A percentile compares a stretch with the other conserved stretches of the same genome.
phyloP scores from a whole-genome alignment of 2,113 vertebrate species.

The Albula glossodonta region DNA sequence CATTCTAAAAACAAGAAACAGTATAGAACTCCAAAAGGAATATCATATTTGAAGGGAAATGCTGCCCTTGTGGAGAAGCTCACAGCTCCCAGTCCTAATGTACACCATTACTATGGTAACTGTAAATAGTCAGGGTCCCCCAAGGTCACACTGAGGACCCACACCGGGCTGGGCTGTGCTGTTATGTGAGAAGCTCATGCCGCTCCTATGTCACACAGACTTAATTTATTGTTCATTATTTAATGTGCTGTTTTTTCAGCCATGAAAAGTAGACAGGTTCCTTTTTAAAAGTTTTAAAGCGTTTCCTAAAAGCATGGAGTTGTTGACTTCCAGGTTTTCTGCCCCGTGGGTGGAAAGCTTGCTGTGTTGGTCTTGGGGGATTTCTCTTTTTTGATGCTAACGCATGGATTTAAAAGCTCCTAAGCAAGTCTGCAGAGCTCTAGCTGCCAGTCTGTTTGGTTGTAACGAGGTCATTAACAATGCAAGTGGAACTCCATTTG shows the following conservation, averaged over 20 bases:
- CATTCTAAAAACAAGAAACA: too few species aligned
- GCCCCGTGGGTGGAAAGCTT: slow-evolving; percentile 3
- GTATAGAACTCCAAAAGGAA: too few species aligned
- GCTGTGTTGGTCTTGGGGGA: neutral
- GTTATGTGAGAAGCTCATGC: too few species aligned
- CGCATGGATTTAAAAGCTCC: neutral
- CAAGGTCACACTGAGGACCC: neutral
- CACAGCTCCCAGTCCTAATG: too few species aligned
- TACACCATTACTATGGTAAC: neutral
- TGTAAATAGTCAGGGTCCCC: too few species aligned
- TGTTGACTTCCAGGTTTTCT: neutral
- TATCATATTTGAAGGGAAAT: too few species aligned
- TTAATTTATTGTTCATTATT: neutral
- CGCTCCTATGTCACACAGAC: too few species aligned
- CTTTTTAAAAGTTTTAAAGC: neutral
- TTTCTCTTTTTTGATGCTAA: neutral
- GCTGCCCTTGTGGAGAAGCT: too few species aligned
- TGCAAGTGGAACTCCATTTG: neutral
- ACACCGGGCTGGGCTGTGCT: neutral
- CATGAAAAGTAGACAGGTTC: neutral
- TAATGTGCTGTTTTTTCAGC: neutral
- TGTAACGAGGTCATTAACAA: neutral
- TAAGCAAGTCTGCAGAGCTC: neutral
- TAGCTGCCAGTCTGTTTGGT: slow-evolving; percentile 6
- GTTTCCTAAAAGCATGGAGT: neutral